phyloP scores from a whole-genome alignment of 2,888 invertebrate species.

The Brassicogethes aeneus region DNA sequence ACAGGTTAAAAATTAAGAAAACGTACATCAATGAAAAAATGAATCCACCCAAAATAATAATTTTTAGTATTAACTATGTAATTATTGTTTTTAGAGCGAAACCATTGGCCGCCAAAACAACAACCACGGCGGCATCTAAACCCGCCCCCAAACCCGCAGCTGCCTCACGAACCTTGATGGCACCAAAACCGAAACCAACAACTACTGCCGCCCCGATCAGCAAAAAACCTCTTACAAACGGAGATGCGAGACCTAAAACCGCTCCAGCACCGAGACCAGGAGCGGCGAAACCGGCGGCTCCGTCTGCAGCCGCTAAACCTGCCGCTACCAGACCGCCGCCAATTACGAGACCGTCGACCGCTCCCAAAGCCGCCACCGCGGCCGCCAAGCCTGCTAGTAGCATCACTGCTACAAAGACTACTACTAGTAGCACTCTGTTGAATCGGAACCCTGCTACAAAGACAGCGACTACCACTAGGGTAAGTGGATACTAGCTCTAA shows the following conservation, averaged over 20 bases:
- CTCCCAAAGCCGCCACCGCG: constrained; percentile 13
- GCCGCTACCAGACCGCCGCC: constrained; percentile 22
- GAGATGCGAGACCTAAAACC: constrained; percentile 42
- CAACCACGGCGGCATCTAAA: constrained; percentile 15
- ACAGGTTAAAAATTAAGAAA: too few species aligned
- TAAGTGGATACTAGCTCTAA: too few species aligned
- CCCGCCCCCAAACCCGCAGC: constrained; percentile 17
- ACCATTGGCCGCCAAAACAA: constrained; percentile 4
- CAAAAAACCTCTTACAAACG: constrained; percentile 49
- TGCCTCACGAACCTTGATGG: constrained; percentile 5
- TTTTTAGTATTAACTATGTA: too few species aligned
- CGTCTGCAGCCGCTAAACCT: constrained; percentile 18
- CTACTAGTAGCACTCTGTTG: not conserved
- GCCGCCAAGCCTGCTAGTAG: constrained; percentile 16
- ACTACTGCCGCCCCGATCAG: constrained; percentile 28
- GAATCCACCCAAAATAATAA: too few species aligned
- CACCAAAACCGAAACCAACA: constrained; percentile 3
- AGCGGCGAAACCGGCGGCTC: constrained; percentile 7
- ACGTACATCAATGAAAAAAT: too few species aligned
- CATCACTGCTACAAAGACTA: not conserved
- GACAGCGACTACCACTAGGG: constrained; percentile 7
- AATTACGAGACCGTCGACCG: constrained; percentile 17
- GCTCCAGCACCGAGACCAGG: constrained; percentile 19
- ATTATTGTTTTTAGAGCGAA: too few species aligned
- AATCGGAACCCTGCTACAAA: constrained; percentile 4